Percentiles rank a stretch among this genome's conserved stretches.
phyloP scores from a whole-genome alignment of 2,113 vertebrate genomes.

The Rallus limicola region DNA sequence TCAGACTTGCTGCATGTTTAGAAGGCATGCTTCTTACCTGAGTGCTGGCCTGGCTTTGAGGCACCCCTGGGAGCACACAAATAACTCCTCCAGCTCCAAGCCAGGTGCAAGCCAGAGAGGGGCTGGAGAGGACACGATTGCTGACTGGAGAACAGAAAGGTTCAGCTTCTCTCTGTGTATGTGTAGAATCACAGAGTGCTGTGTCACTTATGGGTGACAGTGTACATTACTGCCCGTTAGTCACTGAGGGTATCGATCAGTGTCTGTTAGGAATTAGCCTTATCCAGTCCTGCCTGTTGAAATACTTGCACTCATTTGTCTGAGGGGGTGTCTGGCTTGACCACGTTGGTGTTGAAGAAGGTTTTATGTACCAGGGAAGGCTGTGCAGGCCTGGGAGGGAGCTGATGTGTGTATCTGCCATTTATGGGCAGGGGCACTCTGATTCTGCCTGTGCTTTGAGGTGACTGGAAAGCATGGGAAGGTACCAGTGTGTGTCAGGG shows the following conservation, averaged over 20 bases:
- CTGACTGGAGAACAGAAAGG: neutral
- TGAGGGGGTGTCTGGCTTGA: neutral
- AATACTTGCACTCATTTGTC: neutral
- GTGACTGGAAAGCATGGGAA: neutral
- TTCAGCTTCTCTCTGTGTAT: neutral
- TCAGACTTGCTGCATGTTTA: rapidly evolving
- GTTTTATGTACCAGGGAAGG: neutral
- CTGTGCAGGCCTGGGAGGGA: neutral
- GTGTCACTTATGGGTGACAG: neutral
- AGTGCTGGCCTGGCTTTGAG: neutral
- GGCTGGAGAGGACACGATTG: neutral
- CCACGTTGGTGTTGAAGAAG: neutral
- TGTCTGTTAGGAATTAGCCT: neutral
- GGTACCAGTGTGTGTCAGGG: rapidly evolving
- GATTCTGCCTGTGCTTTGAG: neutral
- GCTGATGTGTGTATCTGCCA: neutral
- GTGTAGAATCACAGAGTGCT: neutral
- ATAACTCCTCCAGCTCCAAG: neutral
- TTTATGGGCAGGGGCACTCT: neutral
- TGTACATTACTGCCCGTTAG: neutral
- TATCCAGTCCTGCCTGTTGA: neutral
- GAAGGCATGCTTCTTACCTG: neutral
- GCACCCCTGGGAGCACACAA: neutral
- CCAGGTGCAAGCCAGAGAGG: neutral
- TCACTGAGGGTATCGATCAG: neutral